Conservation (phyloP, 2,797 vertebrate genomes). For the Sciurus vulgaris region DNA sequence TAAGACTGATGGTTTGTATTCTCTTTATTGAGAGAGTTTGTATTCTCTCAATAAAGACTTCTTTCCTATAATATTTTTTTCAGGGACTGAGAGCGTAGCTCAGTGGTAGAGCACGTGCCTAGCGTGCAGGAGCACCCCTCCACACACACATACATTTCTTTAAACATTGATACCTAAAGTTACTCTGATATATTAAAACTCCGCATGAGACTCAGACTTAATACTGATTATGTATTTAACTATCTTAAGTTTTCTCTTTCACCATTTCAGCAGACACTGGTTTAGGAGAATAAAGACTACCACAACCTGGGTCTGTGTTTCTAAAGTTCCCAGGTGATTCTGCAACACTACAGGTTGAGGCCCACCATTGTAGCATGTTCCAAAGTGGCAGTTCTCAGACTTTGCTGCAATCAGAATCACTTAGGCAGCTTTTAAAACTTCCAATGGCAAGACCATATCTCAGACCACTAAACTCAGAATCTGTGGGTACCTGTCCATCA, state of each 20-base stretch:
- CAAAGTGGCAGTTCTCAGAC: neutral
- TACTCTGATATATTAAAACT: neutral
- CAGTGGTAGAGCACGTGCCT: neutral
- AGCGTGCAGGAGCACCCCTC: no score
- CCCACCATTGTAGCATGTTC: fast-evolving
- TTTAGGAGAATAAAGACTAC: neutral
- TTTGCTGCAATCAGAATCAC: neutral
- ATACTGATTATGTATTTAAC: neutral
- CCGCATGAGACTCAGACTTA: neutral
- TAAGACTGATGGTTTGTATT: neutral
- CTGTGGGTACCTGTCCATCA: neutral
- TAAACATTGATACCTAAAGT: neutral
- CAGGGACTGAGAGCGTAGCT: neutral
- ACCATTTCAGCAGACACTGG: neutral
- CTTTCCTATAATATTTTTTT: neutral
- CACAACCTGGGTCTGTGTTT: neutral
- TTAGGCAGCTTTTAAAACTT: neutral
- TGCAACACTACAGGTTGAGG: neutral
- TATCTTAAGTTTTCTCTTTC: neutral
- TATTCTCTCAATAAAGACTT: neutral
- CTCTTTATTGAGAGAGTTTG: no score
- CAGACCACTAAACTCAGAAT: neutral
- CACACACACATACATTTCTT: neutral
- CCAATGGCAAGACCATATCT: neutral
- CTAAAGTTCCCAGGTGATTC: neutral